Conservation (phyloP, 64 coral and sea anemone species). For the Pachyseris speciosa region DNA sequence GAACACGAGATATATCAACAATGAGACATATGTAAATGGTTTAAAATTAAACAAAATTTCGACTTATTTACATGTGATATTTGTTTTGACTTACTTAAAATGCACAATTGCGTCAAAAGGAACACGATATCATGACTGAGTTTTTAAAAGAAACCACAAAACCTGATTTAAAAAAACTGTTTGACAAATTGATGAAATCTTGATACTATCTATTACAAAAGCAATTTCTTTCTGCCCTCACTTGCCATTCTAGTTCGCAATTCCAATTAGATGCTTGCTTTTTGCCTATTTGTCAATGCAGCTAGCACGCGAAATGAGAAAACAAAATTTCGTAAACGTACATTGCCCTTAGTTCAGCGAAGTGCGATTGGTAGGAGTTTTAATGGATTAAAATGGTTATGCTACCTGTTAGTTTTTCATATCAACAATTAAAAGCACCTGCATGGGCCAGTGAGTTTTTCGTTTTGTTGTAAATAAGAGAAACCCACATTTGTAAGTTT, state of each 20-base stretch:
- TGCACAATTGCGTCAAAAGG: background rate
- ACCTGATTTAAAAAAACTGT: background rate
- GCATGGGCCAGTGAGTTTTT: background rate
- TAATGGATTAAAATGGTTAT: background rate
- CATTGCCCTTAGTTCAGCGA: background rate
- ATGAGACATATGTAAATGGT: background rate
- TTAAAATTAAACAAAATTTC: background rate
- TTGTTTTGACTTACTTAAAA: background rate
- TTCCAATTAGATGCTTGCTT: background rate
- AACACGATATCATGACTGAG: background rate
- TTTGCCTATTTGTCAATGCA: too few species aligned
- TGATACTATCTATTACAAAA: background rate
- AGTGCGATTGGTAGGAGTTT: background rate
- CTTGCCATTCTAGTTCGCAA: too few species aligned
- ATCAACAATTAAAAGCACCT: background rate
- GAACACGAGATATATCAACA: background rate
- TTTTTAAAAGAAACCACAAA: background rate
- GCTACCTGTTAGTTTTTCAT: background rate
- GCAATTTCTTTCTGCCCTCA: background rate
- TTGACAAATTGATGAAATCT: background rate
- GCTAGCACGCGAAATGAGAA: background rate
- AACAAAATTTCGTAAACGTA: background rate
- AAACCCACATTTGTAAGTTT: too few species aligned
- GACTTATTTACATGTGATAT: background rate
- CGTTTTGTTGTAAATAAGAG: too few species aligned